phyloP scores from a whole-genome alignment of 2,113 vertebrate species.

The Formicarius rufipectus region DNA sequence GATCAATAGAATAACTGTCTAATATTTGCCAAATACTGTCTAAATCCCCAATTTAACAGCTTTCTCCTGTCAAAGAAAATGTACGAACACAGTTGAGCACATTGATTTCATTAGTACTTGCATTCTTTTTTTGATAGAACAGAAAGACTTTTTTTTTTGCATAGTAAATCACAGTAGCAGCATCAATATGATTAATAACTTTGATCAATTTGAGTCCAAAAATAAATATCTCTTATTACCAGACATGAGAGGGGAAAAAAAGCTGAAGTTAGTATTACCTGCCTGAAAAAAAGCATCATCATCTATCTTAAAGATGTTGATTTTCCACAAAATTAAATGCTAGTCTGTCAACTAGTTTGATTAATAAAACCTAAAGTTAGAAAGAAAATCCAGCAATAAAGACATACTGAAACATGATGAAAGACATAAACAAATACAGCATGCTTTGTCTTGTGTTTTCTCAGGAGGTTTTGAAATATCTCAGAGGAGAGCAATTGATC shows the following conservation, averaged over 20 bases:
- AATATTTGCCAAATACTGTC: too few relatives aligned
- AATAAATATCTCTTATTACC: not conserved
- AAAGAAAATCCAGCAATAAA: not conserved
- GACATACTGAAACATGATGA: not conserved
- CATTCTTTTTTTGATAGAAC: not conserved
- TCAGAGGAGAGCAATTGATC: not conserved
- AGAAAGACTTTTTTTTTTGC: not conserved
- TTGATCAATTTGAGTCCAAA: not conserved
- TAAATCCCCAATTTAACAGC: too few relatives aligned
- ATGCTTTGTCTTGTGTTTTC: not conserved
- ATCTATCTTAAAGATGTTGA: not conserved
- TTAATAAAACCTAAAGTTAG: not conserved
- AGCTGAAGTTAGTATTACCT: not conserved
- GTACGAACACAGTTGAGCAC: too few relatives aligned
- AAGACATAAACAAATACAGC: not conserved
- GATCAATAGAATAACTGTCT: too few relatives aligned
- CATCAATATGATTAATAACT: not conserved
- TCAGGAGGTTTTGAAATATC: not conserved
- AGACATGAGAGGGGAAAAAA: not conserved
- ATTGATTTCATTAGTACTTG: not conserved
- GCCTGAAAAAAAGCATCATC: not conserved
- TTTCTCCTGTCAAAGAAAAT: too few relatives aligned
- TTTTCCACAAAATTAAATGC: not conserved
- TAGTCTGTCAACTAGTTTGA: not conserved
- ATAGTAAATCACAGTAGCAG: not conserved